Base-by-base conservation (phyloP, 2,113 vertebrate genomes). In the Xiphophorus maculatus region DNA sequence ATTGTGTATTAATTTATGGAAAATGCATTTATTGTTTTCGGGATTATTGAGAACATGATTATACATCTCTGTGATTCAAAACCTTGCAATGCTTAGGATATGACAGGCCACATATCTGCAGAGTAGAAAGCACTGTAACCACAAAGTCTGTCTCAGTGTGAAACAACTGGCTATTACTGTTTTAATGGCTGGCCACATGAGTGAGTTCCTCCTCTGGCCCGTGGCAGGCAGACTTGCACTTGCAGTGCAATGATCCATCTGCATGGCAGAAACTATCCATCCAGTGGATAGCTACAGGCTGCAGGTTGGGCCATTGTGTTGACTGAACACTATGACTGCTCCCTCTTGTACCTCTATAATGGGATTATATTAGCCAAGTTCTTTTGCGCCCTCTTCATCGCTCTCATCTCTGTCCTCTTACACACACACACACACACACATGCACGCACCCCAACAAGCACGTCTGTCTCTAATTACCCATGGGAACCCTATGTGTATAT, bases 351-450 rank as follows among this genome's bases (percentile, higher is more conserved):
- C 91, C 87, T 88, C 85, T 61, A 80, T 93, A 93, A 93, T 93
- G 91, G 92, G 92, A 93, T 93, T 93, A 93, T 90, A 93, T 92
- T 93, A 93, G 89, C 85, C 88, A 90, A 89, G 89, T 91, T 92
- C 90, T 86, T 92, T 82, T 83, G 81, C 90, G 87, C 80, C 62
- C 84, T 85, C 80, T 80, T 74, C 79, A 81, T 71, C 78, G 65
- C 72, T 76, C 35, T 81, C 8, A 73, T 42, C 73, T 28, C 28
- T 63, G 8, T 61, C 61, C 35, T 63, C 14, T 63, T 48, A 44
- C 64, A 35, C 44, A 61, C 71, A 63, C 35, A 61, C 71, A 63
- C 35, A 28, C 64, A 69, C 64, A 35, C 58, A 40, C 66, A 64
- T 30, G 25, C 65, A 69, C n/a, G 29, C 64, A 58, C 25, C 0